These are phyloP conservation scores for Sinodicranocentrus sp. DNA, from an alignment of 2,888 invertebrate genomes.

Conservation along the genomic window DNA sequence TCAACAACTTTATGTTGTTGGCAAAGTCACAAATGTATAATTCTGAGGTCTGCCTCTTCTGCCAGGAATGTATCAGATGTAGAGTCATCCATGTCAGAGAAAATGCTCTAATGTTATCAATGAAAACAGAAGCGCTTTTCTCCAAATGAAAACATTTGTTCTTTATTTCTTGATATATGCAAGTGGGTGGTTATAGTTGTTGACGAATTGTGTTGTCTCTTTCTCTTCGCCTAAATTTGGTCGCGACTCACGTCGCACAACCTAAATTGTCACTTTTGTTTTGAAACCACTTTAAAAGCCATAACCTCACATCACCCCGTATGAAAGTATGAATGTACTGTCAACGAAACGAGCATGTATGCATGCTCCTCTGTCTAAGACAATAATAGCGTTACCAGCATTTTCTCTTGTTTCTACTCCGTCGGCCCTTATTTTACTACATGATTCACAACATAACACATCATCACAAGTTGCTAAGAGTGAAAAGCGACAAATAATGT, in stretches of 20 bases:
- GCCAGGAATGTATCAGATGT: neutral
- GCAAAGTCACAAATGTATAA: slow-evolving; percentile 25
- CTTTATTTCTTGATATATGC: neutral
- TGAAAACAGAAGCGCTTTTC: slow-evolving; percentile 3
- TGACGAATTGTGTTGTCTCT: neutral
- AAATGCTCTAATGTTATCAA: slow-evolving; percentile 25
- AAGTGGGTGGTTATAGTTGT: neutral
- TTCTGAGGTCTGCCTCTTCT: neutral
- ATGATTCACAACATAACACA: too few relatives aligned
- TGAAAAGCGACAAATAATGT: too few relatives aligned
- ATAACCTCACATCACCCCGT: slow-evolving; percentile 38
- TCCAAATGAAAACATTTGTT: neutral
- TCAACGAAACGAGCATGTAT: neutral
- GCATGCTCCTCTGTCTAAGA: neutral
- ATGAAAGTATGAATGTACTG: slow-evolving; percentile 19
- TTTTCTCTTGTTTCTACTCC: neutral
- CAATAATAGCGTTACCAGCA: neutral
- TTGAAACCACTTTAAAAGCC: slow-evolving; percentile 28
- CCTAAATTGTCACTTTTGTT: slow-evolving; percentile 34
- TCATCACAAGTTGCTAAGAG: too few relatives aligned
- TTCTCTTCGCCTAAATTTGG: slow-evolving; percentile 8
- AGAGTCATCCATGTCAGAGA: neutral
- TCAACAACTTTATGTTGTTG: slow-evolving; percentile 20
- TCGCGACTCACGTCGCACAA: neutral
- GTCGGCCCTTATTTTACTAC: neutral